A percentile compares a stretch with the other conserved stretches of the same genome.
phyloP scores from a whole-genome alignment of 2,888 invertebrate genomes.

The Sturmia bella region DNA sequence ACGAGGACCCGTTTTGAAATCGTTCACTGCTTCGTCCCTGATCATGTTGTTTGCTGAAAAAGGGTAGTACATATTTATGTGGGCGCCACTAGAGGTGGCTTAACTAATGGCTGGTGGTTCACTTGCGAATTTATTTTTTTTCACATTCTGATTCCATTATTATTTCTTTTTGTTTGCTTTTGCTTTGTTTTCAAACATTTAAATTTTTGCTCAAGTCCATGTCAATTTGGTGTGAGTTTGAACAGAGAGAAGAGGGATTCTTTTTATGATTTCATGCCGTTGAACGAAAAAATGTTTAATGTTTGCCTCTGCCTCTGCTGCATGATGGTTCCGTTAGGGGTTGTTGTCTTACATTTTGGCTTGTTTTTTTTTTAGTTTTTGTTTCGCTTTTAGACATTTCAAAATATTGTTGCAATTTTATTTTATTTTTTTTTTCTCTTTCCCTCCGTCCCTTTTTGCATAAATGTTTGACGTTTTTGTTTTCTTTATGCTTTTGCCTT shows the following conservation, averaged over 20 bases:
- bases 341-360: conserved; percentile 64
- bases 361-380: conserved; percentile 33
- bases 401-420: conserved; percentile 53
- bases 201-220: conserved; percentile 22
- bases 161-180: conserved; percentile 7
- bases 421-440: conserved; percentile 7
- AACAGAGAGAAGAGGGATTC: background rate
- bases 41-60: background rate
- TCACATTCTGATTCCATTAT: conserved; percentile 40
- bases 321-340: conserved; percentile 55
- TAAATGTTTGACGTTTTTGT: conserved; percentile 52
- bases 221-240: conserved; percentile 42
- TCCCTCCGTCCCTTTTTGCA: conserved; percentile 6
- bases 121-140: conserved; percentile 29
- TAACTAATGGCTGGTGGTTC: conserved; percentile 48
- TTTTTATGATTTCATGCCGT: conserved; percentile 31
- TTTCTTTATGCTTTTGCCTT: conserved; percentile 39
- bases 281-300: conserved; percentile 30
- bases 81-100: conserved; percentile 36
- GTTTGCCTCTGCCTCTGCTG: conserved; percentile 20
- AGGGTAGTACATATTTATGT: conserved; percentile 27
- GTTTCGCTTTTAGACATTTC: conserved; percentile 42
- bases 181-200: conserved; percentile 15
- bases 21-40: background rate
- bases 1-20: background rate